These are phyloP conservation scores for Allobates femoralis DNA, from an alignment of 2,797 vertebrate genomes.

Conservation along the genomic window DNA sequence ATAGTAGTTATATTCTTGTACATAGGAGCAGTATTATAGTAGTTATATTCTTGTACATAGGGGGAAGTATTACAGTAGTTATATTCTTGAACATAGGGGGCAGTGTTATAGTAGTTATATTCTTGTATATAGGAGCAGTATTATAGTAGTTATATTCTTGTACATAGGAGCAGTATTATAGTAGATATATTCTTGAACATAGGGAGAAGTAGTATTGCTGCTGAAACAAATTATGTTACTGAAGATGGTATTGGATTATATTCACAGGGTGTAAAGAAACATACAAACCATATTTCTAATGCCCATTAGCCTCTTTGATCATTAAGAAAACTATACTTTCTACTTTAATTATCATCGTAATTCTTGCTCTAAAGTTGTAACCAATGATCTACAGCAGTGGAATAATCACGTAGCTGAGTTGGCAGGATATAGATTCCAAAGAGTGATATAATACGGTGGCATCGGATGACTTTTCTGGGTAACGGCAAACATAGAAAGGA, in stretches of 20 bases:
- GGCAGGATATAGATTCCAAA: neutral
- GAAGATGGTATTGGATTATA: neutral
- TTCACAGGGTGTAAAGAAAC: neutral
- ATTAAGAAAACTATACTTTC: neutral
- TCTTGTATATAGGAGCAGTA: neutral
- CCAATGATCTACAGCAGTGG: neutral
- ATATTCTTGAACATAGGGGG: too few relatives aligned
- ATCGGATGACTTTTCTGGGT: neutral
- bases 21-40: too few relatives aligned
- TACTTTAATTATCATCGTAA: neutral
- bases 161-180: too few relatives aligned
- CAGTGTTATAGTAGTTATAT: conserved; percentile 9
- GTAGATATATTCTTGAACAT: neutral
- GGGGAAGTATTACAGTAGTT: too few relatives aligned
- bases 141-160: conserved; percentile 4
- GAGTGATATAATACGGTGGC: neutral
- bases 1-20: conserved; percentile 18
- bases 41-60: too few relatives aligned
- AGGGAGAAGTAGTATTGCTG: neutral
- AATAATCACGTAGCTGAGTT: conserved; percentile 27
- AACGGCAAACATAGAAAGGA: neutral
- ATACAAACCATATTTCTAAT: neutral
- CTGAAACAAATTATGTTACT: neutral
- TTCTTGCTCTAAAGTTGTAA: neutral
- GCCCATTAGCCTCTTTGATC: neutral